Evolutionary conservation across 2,797 vertebrate species (phyloP).

Genomic region (Argentina silus): DNA sequence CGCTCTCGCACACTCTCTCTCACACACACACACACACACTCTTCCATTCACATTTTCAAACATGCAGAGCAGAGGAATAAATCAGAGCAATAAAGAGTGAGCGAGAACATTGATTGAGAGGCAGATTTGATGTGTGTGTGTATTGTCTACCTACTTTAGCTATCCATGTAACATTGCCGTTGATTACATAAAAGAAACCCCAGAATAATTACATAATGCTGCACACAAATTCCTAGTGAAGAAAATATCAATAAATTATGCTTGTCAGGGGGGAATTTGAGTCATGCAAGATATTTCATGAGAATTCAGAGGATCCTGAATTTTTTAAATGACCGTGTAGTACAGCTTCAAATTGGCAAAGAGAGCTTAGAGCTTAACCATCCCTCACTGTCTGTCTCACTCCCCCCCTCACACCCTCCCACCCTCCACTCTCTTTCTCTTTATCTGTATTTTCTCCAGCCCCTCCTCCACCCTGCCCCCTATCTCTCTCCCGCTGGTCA

Average conservation of each 20-base stretch:
- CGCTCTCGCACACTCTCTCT: no score
- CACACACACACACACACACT: no score
- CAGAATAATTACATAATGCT: not conserved
- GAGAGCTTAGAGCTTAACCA: not conserved
- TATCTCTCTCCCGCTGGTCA: not conserved
- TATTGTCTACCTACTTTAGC: not conserved
- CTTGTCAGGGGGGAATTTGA: not conserved
- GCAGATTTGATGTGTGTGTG: not conserved
- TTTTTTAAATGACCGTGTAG: not conserved
- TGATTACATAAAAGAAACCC: not conserved
- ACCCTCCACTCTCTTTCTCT: slow-evolving; percentile 13
- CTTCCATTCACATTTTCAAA: not conserved
- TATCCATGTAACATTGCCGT: not conserved
- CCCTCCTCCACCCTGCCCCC: not conserved
- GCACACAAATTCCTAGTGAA: not conserved
- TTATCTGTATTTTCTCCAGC: not conserved
- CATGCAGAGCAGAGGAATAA: slow-evolving; percentile 1
- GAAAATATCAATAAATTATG: not conserved
- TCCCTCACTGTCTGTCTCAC: not conserved
- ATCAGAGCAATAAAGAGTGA: slow-evolving; percentile 6
- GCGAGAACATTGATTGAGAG: not conserved
- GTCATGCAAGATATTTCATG: not conserved
- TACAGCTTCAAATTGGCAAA: not conserved
- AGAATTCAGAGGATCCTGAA: not conserved
- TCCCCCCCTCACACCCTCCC: not conserved